Conservation (phyloP, 2,797 vertebrate species). For the Kryptopterus vitreolus region DNA sequence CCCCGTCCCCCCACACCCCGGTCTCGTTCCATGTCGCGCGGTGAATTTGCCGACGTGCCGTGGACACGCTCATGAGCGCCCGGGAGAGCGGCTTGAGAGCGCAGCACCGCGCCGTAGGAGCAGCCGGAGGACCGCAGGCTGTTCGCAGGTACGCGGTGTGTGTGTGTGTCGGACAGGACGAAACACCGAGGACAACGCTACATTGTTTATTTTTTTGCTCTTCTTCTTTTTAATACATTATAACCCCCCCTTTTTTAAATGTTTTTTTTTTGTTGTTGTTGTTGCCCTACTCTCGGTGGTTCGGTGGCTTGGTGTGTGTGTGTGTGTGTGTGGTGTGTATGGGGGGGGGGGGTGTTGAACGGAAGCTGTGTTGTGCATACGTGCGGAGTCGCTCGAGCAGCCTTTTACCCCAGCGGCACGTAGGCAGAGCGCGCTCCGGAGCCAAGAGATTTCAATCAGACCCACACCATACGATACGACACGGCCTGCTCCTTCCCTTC, state of each 20-base stretch:
- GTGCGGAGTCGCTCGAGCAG: conserved; percentile 23
- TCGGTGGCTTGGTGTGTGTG: too few relatives aligned
- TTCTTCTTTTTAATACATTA: too few relatives aligned
- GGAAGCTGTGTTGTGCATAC: conserved; percentile 1
- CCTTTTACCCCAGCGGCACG: conserved; percentile 2
- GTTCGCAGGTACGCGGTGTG: neutral
- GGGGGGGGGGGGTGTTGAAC: too few relatives aligned
- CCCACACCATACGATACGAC: neutral
- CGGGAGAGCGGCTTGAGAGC: neutral
- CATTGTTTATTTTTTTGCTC: too few relatives aligned
- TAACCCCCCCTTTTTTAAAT: too few relatives aligned
- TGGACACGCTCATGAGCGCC: neutral
- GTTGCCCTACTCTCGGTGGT: too few relatives aligned
- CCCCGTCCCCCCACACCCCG: too few relatives aligned
- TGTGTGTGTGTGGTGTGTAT: too few relatives aligned
- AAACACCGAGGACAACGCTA: too few relatives aligned
- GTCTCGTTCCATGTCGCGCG: neutral
- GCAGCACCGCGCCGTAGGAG: neutral
- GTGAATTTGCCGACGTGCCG: neutral
- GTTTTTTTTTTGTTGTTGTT: too few relatives aligned
- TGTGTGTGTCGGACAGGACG: too few relatives aligned
- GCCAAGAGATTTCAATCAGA: conserved; percentile 31
- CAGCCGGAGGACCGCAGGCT: conserved; percentile 5
- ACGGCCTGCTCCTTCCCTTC: neutral
- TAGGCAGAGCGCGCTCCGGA: conserved; percentile 2